These are phyloP conservation scores for Athrips mouffetella DNA, from an alignment of 2,888 invertebrate species.

Conservation along the genomic window DNA sequence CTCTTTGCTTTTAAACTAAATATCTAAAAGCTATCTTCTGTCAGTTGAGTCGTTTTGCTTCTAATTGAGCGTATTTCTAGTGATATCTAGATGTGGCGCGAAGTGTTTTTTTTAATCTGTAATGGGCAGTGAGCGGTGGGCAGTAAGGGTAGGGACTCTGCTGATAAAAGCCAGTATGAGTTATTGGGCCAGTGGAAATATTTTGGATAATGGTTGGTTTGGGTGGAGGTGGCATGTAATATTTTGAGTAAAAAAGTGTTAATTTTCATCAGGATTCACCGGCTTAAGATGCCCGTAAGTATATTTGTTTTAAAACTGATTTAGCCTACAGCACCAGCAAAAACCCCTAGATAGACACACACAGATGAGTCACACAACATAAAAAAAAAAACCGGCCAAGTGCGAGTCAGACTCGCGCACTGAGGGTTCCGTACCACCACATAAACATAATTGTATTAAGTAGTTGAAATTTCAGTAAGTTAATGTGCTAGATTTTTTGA, in stretches of 20 bases:
- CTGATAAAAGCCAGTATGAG: constrained; percentile 65
- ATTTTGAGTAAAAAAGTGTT: not conserved
- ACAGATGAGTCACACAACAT: too few species aligned
- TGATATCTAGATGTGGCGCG: constrained; percentile 57
- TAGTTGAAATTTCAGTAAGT: too few species aligned
- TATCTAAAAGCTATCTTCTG: constrained; percentile 1
- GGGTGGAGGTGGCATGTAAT: not conserved
- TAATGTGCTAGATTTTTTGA: too few species aligned
- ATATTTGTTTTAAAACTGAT: too few species aligned
- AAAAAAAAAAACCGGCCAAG: too few species aligned
- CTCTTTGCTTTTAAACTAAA: not conserved
- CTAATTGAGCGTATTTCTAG: constrained; percentile 16
- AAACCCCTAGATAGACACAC: too few species aligned
- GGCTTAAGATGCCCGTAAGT: too few species aligned
- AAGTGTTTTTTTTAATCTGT: constrained; percentile 68
- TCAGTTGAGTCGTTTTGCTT: constrained; percentile 20
- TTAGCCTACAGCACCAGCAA: too few species aligned
- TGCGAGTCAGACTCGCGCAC: too few species aligned
- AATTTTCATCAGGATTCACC: too few species aligned
- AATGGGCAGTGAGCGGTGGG: constrained; percentile 42
- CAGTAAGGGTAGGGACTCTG: not conserved
- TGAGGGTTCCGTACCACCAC: too few species aligned
- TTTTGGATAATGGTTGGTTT: constrained; percentile 28
- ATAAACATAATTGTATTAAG: too few species aligned
- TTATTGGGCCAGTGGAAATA: constrained; percentile 41